These are phyloP conservation scores for Caenorhabditis sulstoni DNA, from an alignment of 2,888 invertebrate genomes.

Conservation along the genomic window DNA sequence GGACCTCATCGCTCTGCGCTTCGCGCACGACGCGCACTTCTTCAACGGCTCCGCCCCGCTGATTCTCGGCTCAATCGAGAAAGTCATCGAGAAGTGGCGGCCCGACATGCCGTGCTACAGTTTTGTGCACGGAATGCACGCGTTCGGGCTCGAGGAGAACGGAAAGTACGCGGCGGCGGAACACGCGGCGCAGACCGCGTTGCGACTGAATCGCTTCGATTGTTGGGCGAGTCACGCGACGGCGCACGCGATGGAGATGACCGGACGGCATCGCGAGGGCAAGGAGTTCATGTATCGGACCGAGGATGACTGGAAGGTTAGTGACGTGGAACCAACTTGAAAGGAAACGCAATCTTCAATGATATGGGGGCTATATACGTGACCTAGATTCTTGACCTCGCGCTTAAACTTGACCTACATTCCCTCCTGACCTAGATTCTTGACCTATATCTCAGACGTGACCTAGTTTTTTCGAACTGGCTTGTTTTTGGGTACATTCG, in stretches of 20 bases:
- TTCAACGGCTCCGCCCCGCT: conserved; percentile 82
- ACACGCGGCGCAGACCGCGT: conserved; percentile 81
- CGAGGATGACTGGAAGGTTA: conserved; percentile 82
- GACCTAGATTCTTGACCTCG: no score
- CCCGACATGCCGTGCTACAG: conserved; percentile 81
- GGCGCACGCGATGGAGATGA: conserved; percentile 83
- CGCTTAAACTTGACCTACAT: no score
- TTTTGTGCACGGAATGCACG: conserved; percentile 83
- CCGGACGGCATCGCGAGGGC: conserved; percentile 81
- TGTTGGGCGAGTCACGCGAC: conserved; percentile 83
- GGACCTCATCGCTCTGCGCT: conserved; percentile 83
- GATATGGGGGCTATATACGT: no score
- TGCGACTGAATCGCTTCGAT: conserved; percentile 82
- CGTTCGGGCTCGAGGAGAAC: conserved; percentile 83
- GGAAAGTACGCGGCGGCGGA: conserved; percentile 81
- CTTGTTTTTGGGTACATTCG: no score
- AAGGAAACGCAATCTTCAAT: no score
- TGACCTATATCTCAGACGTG: no score
- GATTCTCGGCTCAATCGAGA: conserved; percentile 82
- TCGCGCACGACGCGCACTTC: conserved; percentile 79
- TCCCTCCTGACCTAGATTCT: no score
- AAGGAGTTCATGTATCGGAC: conserved; percentile 81
- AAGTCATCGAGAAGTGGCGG: conserved; percentile 82
- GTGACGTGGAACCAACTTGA: no score
- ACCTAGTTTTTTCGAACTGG: no score